Base-by-base conservation (phyloP, 2,888 invertebrate species). In the Nycteola revayana region DNA sequence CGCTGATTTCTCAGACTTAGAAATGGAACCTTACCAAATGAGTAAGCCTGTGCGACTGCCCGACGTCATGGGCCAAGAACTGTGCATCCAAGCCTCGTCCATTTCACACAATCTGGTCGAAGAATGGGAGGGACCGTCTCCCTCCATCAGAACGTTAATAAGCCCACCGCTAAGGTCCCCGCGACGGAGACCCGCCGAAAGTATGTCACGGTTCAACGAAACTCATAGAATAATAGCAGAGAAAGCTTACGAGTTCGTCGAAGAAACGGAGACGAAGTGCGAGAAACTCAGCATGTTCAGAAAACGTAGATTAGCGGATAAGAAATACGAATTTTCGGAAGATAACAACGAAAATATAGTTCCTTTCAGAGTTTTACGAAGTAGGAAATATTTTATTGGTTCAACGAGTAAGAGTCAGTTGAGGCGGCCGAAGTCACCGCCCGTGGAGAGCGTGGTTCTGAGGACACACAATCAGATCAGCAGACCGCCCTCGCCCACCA, bases 241-340 rank as follows among this genome's bases (percentile, higher is more conserved):
- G 63, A 93, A 94, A 79, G 94, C 95, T 0, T 96, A 96, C 69
- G 96, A 96, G 67, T 96, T 96, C 63, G 95, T 93, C 0, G 96
- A 96, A 60, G 96, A 96, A 55, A 91, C 93, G 3, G 94, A 94
- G 54, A 91, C 91, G 3, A 95, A 95, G 49, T 95, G 94, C 64
- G 96, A 96, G 67, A 96, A 96, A 64, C 90, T 96, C n/a, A 95
- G 95, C 59, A 94, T 93, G 62, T 96, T 95, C 66, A 90, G 96
- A 4, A 95, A 95, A 68, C 91, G 96, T 32, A 91, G 96, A 4
- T 79, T 96, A 31, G 97, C 97, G 0, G 96, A 97, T 63, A 97
- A 97, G 72, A 96, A 96, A 71, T 97, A 97, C 68, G 96, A 96
- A 66, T 96, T 97, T 66, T 95, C 94, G 0, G 96, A 96, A 58